Evolutionary conservation across 2,888 invertebrate species (phyloP).

Genomic region (Deilephila elpenor): DNA sequence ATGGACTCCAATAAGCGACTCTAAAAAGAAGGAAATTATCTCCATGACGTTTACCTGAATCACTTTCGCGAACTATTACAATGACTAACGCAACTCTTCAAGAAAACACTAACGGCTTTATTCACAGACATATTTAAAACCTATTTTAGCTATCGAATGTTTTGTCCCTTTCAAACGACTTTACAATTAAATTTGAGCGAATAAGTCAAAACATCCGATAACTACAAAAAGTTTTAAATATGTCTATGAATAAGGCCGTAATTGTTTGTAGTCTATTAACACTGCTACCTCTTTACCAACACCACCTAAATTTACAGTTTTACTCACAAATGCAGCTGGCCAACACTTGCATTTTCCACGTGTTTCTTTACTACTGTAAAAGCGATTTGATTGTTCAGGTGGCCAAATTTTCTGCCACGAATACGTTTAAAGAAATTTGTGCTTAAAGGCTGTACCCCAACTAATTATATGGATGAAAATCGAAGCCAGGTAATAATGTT

Average conservation of each 20-base stretch:
- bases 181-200: no score
- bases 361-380: not conserved
- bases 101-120: not conserved
- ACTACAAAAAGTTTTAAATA: no score
- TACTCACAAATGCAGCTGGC: slow-evolving; percentile 2
- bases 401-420: not conserved
- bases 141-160: no score
- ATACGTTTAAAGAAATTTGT: no score
- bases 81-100: slow-evolving; percentile 24
- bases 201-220: no score
- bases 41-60: not conserved
- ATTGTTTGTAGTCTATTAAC: slow-evolving; percentile 24
- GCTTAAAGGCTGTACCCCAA: no score
- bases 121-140: no score
- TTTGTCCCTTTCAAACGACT: no score
- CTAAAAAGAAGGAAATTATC: not conserved
- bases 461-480: no score
- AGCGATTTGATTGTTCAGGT: not conserved
- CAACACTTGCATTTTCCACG: not conserved
- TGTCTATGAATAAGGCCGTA: no score
- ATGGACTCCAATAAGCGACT: no score
- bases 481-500: no score
- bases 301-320: slow-evolving; percentile 14
- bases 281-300: not conserved
- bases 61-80: not conserved